These are phyloP conservation scores for Moxostoma hubbsi DNA, from an alignment of 2,797 vertebrate species.

Conservation along the genomic window DNA sequence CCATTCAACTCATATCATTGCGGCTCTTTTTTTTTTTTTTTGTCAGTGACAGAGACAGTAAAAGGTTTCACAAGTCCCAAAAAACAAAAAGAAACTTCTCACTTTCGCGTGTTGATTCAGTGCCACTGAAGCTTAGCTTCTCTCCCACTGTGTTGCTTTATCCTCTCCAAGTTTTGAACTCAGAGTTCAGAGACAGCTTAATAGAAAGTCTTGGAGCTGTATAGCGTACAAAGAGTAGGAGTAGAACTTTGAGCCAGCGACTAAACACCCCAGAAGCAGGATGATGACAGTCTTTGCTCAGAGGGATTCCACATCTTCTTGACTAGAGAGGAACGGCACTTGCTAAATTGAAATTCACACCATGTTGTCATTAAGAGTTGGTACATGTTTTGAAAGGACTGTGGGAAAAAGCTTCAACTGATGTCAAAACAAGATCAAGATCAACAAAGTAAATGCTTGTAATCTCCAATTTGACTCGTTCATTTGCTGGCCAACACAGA, in stretches of 20 bases:
- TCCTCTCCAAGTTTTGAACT: conserved; percentile 73
- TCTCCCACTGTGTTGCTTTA: conserved; percentile 72
- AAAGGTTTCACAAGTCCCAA: conserved; percentile 57
- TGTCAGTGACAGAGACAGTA: conserved; percentile 22
- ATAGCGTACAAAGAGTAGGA: conserved; percentile 13
- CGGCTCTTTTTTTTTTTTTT: too few relatives aligned
- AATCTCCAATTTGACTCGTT: conserved; percentile 11
- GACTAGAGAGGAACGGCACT: not conserved
- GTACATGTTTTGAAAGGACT: conserved; percentile 18
- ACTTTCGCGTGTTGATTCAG: conserved; percentile 56
- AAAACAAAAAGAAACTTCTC: conserved; percentile 17
- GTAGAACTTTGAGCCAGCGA: not conserved
- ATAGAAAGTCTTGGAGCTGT: conserved; percentile 70
- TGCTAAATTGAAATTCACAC: conserved; percentile 33
- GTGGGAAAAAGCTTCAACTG: conserved; percentile 9
- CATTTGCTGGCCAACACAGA: not conserved
- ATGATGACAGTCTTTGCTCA: conserved; percentile 30
- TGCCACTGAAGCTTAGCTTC: conserved; percentile 67
- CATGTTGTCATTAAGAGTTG: conserved; percentile 31
- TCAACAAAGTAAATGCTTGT: conserved; percentile 31
- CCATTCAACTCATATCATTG: too few relatives aligned
- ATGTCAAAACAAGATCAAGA: not conserved
- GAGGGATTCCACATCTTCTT: conserved; percentile 23
- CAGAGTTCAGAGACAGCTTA: conserved; percentile 76
- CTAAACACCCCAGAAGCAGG: conserved; percentile 3